Evolutionary conservation across 2,113 vertebrate genomes (phyloP).

Genomic region (Triplophysa dalaica): DNA sequence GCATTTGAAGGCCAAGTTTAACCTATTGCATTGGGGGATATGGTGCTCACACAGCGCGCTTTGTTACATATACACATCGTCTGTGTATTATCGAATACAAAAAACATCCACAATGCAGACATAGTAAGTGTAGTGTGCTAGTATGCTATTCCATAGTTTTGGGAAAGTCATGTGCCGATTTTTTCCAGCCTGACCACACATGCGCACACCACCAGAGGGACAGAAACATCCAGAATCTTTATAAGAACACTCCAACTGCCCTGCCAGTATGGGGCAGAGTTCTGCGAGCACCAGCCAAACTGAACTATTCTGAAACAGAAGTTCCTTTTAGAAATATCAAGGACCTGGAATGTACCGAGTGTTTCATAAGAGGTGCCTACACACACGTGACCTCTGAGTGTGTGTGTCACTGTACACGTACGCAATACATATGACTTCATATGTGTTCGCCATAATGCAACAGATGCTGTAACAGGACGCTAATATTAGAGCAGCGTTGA

Average conservation of each 20-base stretch:
- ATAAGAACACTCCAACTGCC: slow-evolving; percentile 41
- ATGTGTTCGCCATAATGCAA: slow-evolving; percentile 55
- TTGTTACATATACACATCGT: no score
- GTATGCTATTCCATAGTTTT: neutral
- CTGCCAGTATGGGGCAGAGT: slow-evolving; percentile 46
- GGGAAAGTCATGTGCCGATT: no score
- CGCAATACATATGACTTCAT: slow-evolving; percentile 55
- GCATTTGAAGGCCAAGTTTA: no score
- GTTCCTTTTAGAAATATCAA: slow-evolving; percentile 51
- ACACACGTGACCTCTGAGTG: slow-evolving; percentile 64
- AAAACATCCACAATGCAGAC: no score
- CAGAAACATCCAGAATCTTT: slow-evolving; percentile 44
- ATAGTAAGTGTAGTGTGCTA: no score
- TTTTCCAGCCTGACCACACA: slow-evolving; percentile 44
- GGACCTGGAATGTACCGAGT: slow-evolving; percentile 70
- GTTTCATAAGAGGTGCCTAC: slow-evolving; percentile 74
- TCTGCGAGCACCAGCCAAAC: slow-evolving; percentile 73
- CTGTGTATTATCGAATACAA: no score
- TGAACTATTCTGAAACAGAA: slow-evolving; percentile 53
- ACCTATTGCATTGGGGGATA: no score
- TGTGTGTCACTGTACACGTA: slow-evolving; percentile 49
- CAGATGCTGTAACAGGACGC: slow-evolving; percentile 31
- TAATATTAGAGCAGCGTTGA: slow-evolving; percentile 69
- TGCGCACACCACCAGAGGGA: slow-evolving; percentile 61
- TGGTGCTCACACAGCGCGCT: no score